Base-by-base conservation (phyloP, 2,797 vertebrate genomes). In the Fratercula arctica region DNA sequence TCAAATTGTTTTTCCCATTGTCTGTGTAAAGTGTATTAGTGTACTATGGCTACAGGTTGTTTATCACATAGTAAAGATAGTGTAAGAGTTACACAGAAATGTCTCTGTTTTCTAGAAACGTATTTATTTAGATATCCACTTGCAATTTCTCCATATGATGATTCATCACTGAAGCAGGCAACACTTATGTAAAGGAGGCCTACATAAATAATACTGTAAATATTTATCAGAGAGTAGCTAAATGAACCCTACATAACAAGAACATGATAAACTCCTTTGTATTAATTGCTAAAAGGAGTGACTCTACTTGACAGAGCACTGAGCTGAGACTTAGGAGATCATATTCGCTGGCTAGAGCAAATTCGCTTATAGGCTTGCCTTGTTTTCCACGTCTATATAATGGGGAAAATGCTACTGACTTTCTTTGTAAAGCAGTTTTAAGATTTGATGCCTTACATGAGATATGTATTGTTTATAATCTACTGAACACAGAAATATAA, bases 261-360 rank as follows among this genome's bases (percentile, higher is more conserved):
- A 94, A 92, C 86, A 95, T 92, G 37, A 93, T 85, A 89, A 96
- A 95, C 74, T 93, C 70, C 74, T 88, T 91, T 86, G 57, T 96
- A 91, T 94, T 95, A 96, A 90, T 96, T 96, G 80, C 88, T 93
- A 89, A 93, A 93, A 90, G 25, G 11, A 28, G 59, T 82, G 84
- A 72, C 91, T 95, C 46, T 93, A 79, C 91, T 93, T 90, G 92
- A 94, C 70, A 85, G 67, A 93, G 67, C 85, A 79, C 59, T 92
- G 95, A 90, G 79, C 66, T 94, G 94, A 84, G 84, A 76, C 92
- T 84, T 78, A 51, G 72, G 35, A 93, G 90, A 85, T 89, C 74
- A 76, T 85, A 82, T 76, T 90, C 80, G 61, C 63, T 73, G 80
- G 63, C 77, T 89, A 91, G 61, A 91, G 76, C 29, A 93, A 90